A percentile compares a stretch with the other conserved stretches of the same genome.
Evolutionary conservation across 2,797 vertebrate species (phyloP).

Genomic region (Coranthus polyacanthus): DNA sequence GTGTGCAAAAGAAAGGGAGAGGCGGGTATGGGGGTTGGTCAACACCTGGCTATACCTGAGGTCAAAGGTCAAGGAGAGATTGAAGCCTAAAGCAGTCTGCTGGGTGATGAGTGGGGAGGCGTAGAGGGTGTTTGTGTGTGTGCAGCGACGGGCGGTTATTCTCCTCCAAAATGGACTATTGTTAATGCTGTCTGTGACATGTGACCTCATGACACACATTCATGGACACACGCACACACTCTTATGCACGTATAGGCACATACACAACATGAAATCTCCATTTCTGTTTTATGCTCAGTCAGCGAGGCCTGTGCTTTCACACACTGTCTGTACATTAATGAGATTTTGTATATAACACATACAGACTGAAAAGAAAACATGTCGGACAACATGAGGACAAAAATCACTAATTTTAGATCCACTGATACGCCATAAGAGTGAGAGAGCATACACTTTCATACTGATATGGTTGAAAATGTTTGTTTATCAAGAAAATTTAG

Average conservation of each 20-base stretch:
- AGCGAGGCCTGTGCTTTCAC: too few relatives aligned
- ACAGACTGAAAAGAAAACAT: background rate
- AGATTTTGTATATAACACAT: background rate
- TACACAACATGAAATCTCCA: constrained; percentile 9
- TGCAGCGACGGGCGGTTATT: constrained; percentile 33
- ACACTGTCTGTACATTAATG: background rate
- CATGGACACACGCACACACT: constrained; percentile 17
- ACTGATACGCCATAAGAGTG: too few relatives aligned
- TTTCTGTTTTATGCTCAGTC: too few relatives aligned
- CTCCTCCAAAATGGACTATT: constrained; percentile 56
- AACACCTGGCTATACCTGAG: constrained; percentile 66
- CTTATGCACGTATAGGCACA: background rate
- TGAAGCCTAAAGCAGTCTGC: constrained; percentile 47
- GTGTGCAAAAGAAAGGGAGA: background rate
- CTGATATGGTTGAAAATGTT: too few relatives aligned
- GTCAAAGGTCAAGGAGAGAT: constrained; percentile 66
- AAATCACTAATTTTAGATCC: too few relatives aligned
- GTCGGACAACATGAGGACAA: too few relatives aligned
- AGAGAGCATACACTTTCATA: too few relatives aligned
- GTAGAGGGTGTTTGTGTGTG: background rate
- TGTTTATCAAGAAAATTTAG: too few relatives aligned
- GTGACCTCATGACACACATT: constrained; percentile 45
- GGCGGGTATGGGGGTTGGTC: constrained; percentile 17
- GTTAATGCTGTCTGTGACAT: constrained; percentile 59
- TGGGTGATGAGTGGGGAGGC: constrained; percentile 45